phyloP scores from a whole-genome alignment of 2,888 invertebrate species.

The Pocota personata region DNA sequence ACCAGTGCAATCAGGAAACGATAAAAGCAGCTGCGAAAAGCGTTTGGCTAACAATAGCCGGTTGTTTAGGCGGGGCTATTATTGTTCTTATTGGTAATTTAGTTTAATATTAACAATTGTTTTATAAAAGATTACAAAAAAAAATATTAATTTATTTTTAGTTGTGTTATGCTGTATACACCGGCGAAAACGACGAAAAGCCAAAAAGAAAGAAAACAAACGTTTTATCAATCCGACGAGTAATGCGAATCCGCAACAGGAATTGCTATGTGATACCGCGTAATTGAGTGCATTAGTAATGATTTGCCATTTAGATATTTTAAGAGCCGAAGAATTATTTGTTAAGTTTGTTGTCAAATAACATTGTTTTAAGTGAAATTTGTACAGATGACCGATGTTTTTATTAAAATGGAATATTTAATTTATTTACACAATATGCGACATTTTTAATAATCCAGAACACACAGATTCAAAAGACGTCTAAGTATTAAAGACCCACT shows the following conservation, averaged over 20 bases:
- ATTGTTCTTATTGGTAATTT: conserved; percentile 78
- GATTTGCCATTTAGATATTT: conserved; percentile 6
- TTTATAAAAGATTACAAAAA: too few species aligned
- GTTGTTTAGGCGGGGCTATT: conserved; percentile 77
- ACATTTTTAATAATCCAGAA: neutral
- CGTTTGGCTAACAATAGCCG: conserved; percentile 78
- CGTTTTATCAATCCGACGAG: conserved; percentile 54
- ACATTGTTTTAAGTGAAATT: conserved; percentile 6
- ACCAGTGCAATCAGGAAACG: conserved; percentile 75
- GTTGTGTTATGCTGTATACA: conserved; percentile 78
- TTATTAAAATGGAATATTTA: conserved; percentile 35
- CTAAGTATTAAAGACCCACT: too few species aligned
- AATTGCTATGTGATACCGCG: conserved; percentile 64
- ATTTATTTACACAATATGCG: conserved; percentile 17
- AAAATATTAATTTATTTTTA: conserved; percentile 63
- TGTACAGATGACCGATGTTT: neutral
- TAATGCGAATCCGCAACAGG: conserved; percentile 46
- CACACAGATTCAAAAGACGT: too few species aligned
- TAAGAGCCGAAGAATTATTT: neutral
- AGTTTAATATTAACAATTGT: neutral
- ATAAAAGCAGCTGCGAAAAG: conserved; percentile 77
- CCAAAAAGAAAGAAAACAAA: conserved; percentile 67
- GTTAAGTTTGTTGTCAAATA: conserved; percentile 36
- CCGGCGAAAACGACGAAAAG: conserved; percentile 77
- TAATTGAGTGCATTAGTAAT: conserved; percentile 38